Base-by-base conservation (phyloP, 2,113 vertebrate species). In the Notarius lentiginosus region DNA sequence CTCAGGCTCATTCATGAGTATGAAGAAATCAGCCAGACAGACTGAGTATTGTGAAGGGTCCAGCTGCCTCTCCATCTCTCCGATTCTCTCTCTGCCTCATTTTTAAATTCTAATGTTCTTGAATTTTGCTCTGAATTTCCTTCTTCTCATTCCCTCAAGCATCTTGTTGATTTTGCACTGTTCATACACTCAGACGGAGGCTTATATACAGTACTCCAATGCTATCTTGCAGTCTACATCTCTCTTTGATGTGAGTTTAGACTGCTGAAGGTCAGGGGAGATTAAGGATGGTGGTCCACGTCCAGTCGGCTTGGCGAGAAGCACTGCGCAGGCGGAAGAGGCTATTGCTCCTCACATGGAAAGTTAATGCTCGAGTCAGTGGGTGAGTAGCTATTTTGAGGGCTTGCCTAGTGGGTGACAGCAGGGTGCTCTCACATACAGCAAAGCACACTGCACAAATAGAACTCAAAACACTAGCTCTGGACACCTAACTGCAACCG, bases 301-400 rank as follows among this genome's bases (percentile, higher is more conserved):
- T 82, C 79, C 83, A 83, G 86, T 51, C 79, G 7, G 68, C 55
- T 58, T 89, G 86, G 77, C 80, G 60, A 85, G 88, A 72, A 30
- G 84, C 70, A 77, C 51, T 84, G 84, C 34, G 27, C 61, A 53
- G 81, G 84, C 86, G 86, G 90, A 89, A 90, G 81, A 85, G 58
- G 84, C 80, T 82, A 53, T 89, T 66, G 88, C 89, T 90, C 77
- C 91, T 91, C 92, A 93, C 92, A 84, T 92, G 91, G 93, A 92
- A 89, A 73, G 90, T 89, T 90, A 91, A 90, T 90, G 89, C 89
- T 86, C 34, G 83, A 89, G 91, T 87, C 93, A 91, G 94, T 94
- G 88, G 93, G 94, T 87, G 90, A 92, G 87, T 55, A 34, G 92
- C 93, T 95, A 94, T 95, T 95, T 95, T 90, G 89, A 92, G 94